These are phyloP conservation scores for Pandion haliaetus DNA, from an alignment of 2,113 vertebrate species.

Conservation along the genomic window DNA sequence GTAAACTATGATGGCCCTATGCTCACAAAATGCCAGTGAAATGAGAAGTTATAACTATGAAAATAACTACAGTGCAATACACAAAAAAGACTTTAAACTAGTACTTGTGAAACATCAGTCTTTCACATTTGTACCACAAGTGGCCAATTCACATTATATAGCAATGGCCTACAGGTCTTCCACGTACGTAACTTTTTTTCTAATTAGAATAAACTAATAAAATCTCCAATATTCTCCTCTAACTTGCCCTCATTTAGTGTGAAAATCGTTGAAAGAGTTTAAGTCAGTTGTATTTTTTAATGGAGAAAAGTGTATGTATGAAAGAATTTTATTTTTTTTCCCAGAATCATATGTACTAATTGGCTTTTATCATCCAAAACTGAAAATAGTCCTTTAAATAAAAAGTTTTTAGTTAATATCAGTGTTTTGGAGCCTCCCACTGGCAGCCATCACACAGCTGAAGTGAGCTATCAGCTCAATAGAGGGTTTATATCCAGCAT, in stretches of 20 bases:
- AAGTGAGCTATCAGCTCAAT: slow-evolving; percentile 22
- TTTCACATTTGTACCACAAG: not conserved
- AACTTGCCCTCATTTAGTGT: not conserved
- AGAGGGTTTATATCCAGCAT: slow-evolving; percentile 14
- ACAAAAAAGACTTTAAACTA: not conserved
- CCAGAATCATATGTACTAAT: not conserved
- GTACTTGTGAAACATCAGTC: not conserved
- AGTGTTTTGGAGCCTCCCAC: slow-evolving; percentile 70
- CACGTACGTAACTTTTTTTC: not conserved
- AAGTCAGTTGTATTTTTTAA: not conserved
- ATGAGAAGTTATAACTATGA: not conserved
- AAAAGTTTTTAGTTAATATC: slow-evolving; percentile 59
- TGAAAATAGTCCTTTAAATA: slow-evolving; percentile 3
- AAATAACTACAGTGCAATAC: not conserved
- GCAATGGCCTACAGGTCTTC: not conserved
- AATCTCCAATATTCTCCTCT: not conserved
- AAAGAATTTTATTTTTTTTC: not conserved
- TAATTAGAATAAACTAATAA: not conserved
- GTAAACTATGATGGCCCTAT: not conserved
- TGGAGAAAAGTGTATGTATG: not conserved
- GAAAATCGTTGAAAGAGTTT: not conserved
- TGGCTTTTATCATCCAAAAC: not conserved
- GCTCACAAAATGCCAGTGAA: not conserved
- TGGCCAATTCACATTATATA: not conserved
- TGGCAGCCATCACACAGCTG: slow-evolving; percentile 62